Evolutionary conservation across 2,797 vertebrate genomes (phyloP), one percentile per base, ranked within the genome.

Genomic region (Eremophila alpestris): DNA sequence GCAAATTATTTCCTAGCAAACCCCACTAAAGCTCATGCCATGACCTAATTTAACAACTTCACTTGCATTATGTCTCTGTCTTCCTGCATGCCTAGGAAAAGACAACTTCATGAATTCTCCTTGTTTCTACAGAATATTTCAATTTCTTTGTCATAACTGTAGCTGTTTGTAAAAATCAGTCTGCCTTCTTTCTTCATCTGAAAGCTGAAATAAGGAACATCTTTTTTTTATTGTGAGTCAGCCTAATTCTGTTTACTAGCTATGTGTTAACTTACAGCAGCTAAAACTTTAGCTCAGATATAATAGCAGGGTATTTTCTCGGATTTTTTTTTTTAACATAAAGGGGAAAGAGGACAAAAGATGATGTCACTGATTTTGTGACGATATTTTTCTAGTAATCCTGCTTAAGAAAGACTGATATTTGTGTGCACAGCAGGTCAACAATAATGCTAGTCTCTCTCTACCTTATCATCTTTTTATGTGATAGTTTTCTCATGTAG

Each of bases 1-100:
- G n/a, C 73, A 43, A 90, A 95, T 94, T 91, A 96, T 94, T 95
- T 91, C 89, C 94, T 84, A 91, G 83, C 93, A 79, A 83, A 55
- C 93, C 55, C 67, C 45, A 88, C 46, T 11, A 4, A 94, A 95
- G 83, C 34, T 83, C 70, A 62, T 76, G 77, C 63, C 85, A 79
- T 15, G 4, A 95, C 70, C 91, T 79, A 83, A 88, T 95, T 84
- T 79, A 93, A 96, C 69, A 71, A 76, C 77, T 86, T 59, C 65
- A 75, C 55, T 93, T 78, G 55, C 74, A 88, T 63, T n/a, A 15
- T 27, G 12, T 59, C 69, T 85, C 38, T 67, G 34, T 65, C 62
- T 75, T 80, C 40, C 83, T 56, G 55, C 13, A 9, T 2, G 26
- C 22, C 59, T 45, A 69, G 19, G 40, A 90, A 41, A 87, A 85